Evolutionary conservation across 2,113 vertebrate species (phyloP), one percentile per base, ranked within the genome.

Genomic region (Fukomys damarensis): DNA sequence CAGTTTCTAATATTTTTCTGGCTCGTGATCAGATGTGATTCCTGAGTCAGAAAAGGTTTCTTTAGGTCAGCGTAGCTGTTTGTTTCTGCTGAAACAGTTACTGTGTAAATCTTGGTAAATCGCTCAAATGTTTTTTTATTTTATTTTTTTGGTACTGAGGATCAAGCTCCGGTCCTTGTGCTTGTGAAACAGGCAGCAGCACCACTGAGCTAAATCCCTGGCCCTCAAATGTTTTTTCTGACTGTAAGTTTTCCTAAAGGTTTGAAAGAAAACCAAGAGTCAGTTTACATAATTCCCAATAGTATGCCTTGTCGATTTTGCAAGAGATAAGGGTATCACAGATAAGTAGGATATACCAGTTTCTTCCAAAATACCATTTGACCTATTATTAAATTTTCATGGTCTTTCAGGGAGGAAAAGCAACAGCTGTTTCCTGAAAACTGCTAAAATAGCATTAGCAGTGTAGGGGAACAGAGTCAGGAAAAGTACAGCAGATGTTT

Each of bases 341-440:
- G 86, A 58, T 41, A 83, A 5, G 32, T 7, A 49, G 74, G 11
- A 74, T 91, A 76, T 3, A 80, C 28, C 26, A 16, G 30, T 86
- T 94, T 97, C 66, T 86, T 95, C 56, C 61, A 74, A 94, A 89
- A 80, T 74, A 46, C 56, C 72, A 49, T 56, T 88, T 93, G 79
- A 65, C 58, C 43, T 70, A 52, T 92, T 94, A 81, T 72, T 96
- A 91, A 93, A 63, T 66, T 86, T 82, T 49, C 86, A 86, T 94
- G 96, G 77, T 93, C 72, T 96, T 95, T 59, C 58, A 86, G 96
- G 70, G 82, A 96, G 66, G 49, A 94, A 77, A 90, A 97, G 61
- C 38, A 61, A 63, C 32, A 63, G 61, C 76, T 95, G 85, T 94
- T 96, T 93, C 49, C 80, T 92, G 56, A 89, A 91, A 89, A 80